These are phyloP conservation scores for Hylaeus volcanicus DNA, from an alignment of 1,140 invertebrate genomes.

Conservation along the genomic window DNA sequence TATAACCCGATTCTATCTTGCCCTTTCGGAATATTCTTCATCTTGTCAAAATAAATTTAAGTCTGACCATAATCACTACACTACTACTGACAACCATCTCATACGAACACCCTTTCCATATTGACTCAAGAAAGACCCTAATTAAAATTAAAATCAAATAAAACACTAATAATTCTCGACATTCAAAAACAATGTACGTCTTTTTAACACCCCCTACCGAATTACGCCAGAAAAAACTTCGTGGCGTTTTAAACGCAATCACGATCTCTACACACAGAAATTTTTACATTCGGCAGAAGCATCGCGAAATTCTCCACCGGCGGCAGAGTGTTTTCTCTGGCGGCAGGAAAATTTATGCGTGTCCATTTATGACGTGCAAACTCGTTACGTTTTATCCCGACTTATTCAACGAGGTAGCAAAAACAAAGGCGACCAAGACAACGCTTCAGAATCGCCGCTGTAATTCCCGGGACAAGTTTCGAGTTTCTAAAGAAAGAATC, in stretches of 20 bases:
- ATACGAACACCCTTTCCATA: too few relatives aligned
- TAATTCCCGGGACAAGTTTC: constrained; percentile 42
- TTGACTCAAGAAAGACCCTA: too few relatives aligned
- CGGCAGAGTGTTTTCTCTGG: neutral
- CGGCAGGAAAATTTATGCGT: constrained; percentile 23
- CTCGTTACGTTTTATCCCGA: constrained; percentile 10
- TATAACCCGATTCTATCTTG: too few relatives aligned
- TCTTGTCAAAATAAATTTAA: too few relatives aligned
- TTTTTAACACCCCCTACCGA: too few relatives aligned
- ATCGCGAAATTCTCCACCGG: neutral
- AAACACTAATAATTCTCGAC: too few relatives aligned
- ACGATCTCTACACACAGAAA: neutral
- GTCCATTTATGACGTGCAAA: constrained; percentile 28
- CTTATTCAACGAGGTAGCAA: constrained; percentile 18
- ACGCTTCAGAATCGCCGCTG: constrained; percentile 36
- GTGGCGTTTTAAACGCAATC: neutral
- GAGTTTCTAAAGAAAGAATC: constrained; percentile 53
- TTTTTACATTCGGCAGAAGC: neutral
- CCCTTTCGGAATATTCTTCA: too few relatives aligned
- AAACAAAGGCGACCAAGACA: constrained; percentile 32
- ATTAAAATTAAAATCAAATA: too few relatives aligned
- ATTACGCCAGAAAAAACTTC: neutral
- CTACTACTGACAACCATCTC: too few relatives aligned
- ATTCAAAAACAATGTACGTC: too few relatives aligned
- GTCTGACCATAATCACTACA: too few relatives aligned